phyloP scores from a whole-genome alignment of 2,888 invertebrate species.

The Leptogaster cylindrica region DNA sequence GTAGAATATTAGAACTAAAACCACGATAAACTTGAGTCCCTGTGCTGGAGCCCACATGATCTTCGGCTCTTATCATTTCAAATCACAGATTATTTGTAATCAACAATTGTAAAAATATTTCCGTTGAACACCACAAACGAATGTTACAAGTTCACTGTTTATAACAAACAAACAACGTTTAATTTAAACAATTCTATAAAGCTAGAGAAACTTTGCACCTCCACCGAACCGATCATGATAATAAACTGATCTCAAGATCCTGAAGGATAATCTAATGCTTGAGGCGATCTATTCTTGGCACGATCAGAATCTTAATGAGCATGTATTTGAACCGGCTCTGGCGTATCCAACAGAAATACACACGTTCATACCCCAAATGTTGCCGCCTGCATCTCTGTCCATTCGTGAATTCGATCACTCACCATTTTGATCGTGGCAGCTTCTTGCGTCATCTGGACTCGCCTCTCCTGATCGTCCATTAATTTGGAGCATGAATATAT shows the following conservation, averaged over 20 bases:
- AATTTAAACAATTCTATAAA: not conserved
- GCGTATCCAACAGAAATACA: too few relatives aligned
- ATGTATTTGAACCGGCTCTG: too few relatives aligned
- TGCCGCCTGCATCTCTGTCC: not conserved
- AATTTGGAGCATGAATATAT: conserved; percentile 18
- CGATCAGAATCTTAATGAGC: not conserved
- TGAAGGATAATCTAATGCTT: not conserved
- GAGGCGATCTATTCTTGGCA: conserved; percentile 5
- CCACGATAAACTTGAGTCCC: conserved; percentile 52
- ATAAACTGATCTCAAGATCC: conserved; percentile 17
- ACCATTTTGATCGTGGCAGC: conserved; percentile 40
- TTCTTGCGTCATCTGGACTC: conserved; percentile 7
- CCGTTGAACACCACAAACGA: not conserved
- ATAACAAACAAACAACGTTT: conserved; percentile 17
- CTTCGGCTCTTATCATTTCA: conserved; percentile 48
- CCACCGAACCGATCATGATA: conserved; percentile 14
- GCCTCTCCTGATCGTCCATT: conserved; percentile 13
- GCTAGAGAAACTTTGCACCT: not conserved
- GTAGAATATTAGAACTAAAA: conserved; percentile 52
- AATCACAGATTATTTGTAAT: conserved; percentile 5
- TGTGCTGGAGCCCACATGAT: conserved; percentile 45
- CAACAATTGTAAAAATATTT: conserved; percentile 1
- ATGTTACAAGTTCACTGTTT: not conserved
- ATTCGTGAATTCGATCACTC: conserved; percentile 24
- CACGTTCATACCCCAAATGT: too few relatives aligned